These are phyloP conservation scores for Eurois occulta DNA, from an alignment of 2,888 invertebrate species.

Conservation along the genomic window DNA sequence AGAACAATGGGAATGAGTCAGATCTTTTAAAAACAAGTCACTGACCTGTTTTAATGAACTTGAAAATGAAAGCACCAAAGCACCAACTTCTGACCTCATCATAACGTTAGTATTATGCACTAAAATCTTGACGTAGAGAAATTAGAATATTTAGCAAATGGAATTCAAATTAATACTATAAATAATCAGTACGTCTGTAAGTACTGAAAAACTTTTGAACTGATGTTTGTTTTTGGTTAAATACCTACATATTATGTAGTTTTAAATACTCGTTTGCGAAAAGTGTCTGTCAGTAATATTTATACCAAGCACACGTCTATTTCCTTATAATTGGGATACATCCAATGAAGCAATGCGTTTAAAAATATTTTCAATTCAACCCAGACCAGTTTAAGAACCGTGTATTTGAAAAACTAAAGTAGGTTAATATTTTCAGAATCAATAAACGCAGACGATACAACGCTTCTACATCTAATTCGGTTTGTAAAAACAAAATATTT, in stretches of 20 bases:
- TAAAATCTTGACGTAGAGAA: background rate
- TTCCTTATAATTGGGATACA: background rate
- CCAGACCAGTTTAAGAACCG: conserved; percentile 24
- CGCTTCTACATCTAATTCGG: background rate
- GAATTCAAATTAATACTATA: background rate
- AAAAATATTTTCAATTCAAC: conserved; percentile 13
- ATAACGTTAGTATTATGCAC: background rate
- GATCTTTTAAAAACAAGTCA: conserved; percentile 41
- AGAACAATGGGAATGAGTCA: conserved; percentile 58
- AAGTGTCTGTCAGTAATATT: too few relatives aligned
- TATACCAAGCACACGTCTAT: background rate
- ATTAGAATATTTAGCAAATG: background rate
- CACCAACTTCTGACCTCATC: conserved; percentile 5
- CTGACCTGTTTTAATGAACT: conserved; percentile 37
- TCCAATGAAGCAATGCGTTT: conserved; percentile 3
- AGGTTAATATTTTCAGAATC: conserved; percentile 22
- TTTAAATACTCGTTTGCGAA: background rate
- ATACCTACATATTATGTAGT: background rate
- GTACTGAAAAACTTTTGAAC: background rate
- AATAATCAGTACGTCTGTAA: too few relatives aligned
- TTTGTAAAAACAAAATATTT: background rate
- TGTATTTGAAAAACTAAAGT: conserved; percentile 28
- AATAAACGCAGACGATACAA: background rate
- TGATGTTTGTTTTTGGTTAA: background rate
- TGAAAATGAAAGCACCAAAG: background rate